Evolutionary conservation across 2,888 invertebrate species (phyloP).

Genomic region (Epinotia ramella): DNA sequence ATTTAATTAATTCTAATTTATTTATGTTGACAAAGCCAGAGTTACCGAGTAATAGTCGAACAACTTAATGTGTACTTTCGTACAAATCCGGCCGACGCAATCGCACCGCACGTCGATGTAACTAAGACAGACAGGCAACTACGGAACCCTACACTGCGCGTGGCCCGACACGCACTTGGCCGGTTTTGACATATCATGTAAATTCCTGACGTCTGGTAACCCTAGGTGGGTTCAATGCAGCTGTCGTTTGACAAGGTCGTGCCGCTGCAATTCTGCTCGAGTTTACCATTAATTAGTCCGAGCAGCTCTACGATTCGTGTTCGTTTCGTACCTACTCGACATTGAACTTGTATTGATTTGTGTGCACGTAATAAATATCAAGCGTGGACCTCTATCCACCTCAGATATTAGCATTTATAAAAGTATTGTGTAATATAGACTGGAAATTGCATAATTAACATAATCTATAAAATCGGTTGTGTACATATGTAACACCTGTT

Average conservation of each 20-base stretch:
- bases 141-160: no score
- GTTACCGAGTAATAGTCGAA: no score
- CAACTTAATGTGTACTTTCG: no score
- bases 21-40: no score
- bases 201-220: no score
- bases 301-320: background rate
- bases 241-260: constrained; percentile 35
- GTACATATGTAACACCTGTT: background rate
- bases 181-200: no score
- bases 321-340: constrained; percentile 25
- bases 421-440: constrained; percentile 10
- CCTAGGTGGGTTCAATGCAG: background rate
- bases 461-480: background rate
- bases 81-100: no score
- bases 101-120: no score
- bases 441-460: background rate
- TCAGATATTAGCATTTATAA: constrained; percentile 16
- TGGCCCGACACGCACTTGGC: no score
- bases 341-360: constrained; percentile 27
- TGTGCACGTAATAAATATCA: constrained; percentile 25
- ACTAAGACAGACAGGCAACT: no score
- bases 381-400: background rate
- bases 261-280: constrained; percentile 19
- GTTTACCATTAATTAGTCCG: constrained; percentile 13
- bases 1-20: no score